A percentile compares a stretch with the other conserved stretches of the same genome.
These are phyloP conservation scores for Catostomus latipinnis DNA, from an alignment of 2,797 vertebrate species.

Conservation along the genomic window DNA sequence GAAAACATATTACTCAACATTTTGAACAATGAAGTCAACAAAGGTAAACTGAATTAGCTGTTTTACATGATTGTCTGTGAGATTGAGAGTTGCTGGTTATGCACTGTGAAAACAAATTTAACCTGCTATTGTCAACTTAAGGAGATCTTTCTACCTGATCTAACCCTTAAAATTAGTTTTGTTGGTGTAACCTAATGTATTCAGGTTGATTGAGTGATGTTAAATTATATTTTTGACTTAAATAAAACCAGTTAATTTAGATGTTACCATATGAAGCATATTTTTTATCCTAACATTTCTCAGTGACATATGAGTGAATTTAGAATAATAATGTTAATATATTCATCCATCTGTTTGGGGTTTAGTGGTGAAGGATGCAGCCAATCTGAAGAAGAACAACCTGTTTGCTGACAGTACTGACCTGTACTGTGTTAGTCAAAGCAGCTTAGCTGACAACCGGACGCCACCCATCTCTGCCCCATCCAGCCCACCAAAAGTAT, in stretches of 20 bases:
- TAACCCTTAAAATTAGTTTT: no score
- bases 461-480: constrained; percentile 78
- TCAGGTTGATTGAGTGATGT: no score
- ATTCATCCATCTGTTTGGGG: neutral
- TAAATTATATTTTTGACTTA: no score
- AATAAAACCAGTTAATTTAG: no score
- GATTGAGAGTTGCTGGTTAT: neutral
- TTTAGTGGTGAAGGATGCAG: constrained; percentile 88
- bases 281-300: no score
- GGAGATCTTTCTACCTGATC: no score
- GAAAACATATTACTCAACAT: constrained; percentile 84
- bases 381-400: constrained; percentile 84
- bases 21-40: constrained; percentile 82
- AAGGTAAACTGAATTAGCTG: constrained; percentile 77
- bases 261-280: no score
- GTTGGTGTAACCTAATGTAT: no score
- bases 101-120: no score
- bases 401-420: constrained; percentile 85
- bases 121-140: no score
- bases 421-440: constrained; percentile 84
- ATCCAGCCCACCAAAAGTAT: constrained; percentile 73
- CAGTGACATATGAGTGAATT: no score
- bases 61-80: neutral
- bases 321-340: neutral
- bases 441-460: constrained; percentile 83